These are phyloP conservation scores for Antitype chi DNA, from an alignment of 2,888 invertebrate species.

Conservation along the genomic window DNA sequence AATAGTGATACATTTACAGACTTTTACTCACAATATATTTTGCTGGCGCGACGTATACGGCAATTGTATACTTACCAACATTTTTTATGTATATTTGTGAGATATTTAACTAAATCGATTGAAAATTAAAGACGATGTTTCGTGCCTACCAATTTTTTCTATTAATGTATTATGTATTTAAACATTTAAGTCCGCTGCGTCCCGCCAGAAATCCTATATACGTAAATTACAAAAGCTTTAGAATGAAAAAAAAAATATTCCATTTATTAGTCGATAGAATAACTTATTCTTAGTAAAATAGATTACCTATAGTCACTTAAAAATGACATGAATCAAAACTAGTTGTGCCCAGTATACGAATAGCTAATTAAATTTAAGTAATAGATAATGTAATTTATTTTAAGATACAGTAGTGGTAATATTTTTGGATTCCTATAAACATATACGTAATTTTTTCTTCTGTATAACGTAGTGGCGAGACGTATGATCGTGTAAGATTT, in stretches of 20 bases:
- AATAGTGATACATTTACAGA: conserved; percentile 78
- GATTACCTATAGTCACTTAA: conserved; percentile 89
- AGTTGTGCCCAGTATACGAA: conserved; percentile 91
- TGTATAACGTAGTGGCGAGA: conserved; percentile 76
- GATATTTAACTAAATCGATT: conserved; percentile 64
- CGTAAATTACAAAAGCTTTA: conserved; percentile 90
- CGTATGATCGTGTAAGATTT: conserved; percentile 73
- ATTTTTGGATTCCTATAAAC: conserved; percentile 91
- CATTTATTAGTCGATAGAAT: conserved; percentile 90
- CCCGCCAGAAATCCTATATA: conserved; percentile 83
- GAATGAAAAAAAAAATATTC: conserved; percentile 87
- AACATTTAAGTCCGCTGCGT: conserved; percentile 67
- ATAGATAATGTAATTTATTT: conserved; percentile 87
- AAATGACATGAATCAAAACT: conserved; percentile 90
- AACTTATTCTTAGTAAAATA: conserved; percentile 89
- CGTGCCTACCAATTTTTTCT: conserved; percentile 68
- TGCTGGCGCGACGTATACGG: conserved; percentile 74
- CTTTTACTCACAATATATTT: conserved; percentile 75
- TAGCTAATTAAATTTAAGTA: conserved; percentile 87
- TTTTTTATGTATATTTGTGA: conserved; percentile 64
- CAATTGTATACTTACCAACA: conserved; percentile 61
- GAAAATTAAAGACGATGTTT: conserved; percentile 62
- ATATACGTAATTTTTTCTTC: conserved; percentile 88
- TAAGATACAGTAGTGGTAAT: conserved; percentile 90
- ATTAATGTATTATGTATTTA: conserved; percentile 61